A percentile compares a stretch with the other conserved stretches of the same genome.
phyloP scores from a whole-genome alignment of 2,113 vertebrate species.

The Hippopotamus amphibius region DNA sequence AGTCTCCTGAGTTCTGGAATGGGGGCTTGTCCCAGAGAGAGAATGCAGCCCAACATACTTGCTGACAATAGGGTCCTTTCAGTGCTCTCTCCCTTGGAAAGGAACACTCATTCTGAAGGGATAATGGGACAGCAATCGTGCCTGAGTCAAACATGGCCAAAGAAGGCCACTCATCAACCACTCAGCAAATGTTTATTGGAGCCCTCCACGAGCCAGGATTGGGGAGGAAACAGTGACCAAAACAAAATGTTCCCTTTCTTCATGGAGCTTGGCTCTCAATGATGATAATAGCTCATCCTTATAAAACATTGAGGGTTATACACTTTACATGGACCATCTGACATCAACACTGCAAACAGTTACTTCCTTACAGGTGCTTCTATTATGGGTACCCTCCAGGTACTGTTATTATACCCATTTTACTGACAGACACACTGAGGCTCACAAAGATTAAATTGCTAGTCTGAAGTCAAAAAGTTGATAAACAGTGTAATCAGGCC shows the following conservation, averaged over 20 bases:
- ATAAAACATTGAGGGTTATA: not conserved
- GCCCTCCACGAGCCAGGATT: not conserved
- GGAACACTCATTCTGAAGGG: not conserved
- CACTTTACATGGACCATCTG: too few species aligned
- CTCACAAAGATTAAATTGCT: not conserved
- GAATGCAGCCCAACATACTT: not conserved
- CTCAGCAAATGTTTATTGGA: not conserved
- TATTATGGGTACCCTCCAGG: not conserved
- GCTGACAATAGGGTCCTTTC: not conserved
- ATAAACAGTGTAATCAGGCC: not conserved
- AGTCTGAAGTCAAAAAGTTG: not conserved
- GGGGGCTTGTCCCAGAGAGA: not conserved
- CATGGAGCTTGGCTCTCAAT: not conserved
- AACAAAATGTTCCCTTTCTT: not conserved
- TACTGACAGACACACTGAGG: not conserved
- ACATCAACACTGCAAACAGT: not conserved
- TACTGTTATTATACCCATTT: not conserved
- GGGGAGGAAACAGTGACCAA: not conserved
- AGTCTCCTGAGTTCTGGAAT: not conserved
- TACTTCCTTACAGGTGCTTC: not conserved
- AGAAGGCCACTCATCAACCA: not conserved
- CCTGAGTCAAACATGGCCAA: not conserved
- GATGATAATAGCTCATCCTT: not conserved
- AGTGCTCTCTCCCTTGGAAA: not conserved
- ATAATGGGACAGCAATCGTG: not conserved